Evolutionary conservation across 2,113 vertebrate genomes (phyloP), one percentile per base, ranked within the genome.

Genomic region (Platichthys stellatus): DNA sequence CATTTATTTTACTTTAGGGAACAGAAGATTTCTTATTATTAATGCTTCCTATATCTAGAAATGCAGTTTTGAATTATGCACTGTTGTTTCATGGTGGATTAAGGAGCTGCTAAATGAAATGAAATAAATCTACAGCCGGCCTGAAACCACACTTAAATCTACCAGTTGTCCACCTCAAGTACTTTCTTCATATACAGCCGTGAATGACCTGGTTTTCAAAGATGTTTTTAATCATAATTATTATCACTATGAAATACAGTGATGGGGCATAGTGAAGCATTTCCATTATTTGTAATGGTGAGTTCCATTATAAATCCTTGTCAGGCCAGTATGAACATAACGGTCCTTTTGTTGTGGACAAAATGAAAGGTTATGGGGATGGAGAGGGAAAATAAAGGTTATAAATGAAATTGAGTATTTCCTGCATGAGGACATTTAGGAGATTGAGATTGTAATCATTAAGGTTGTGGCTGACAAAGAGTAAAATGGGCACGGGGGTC

Each of bases 351-450:
- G 84, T 87, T 87, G 79, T 83, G 86, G 69, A 71, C 78, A 77
- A 63, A 88, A 90, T 85, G 70, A 87, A 89, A 69, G 83, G 67
- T 86, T 83, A 81, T 71, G 54, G 78, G 53, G 63, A 83, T 75
- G 72, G 69, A 84, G 78, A 88, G 20, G 49, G 45, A 89, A 88
- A 92, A 87, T 75, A 90, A 86, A 88, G 76, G 84, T 83, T 85
- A 75, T 81, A 80, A 89, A 93, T 75, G 56, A 91, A 88, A 89
- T 76, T 63, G 56, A 53, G 81, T 80, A 85, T 86, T 90, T 87
- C 78, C 74, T 74, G 62, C 70, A 43, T 24, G 17, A 28, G 76
- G 80, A 85, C 80, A 81, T 92, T 90, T 66, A 78, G 74, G 74
- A 83, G 88, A 86, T 91, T 86, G 77, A 90, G 87, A 90, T 80